Conservation (phyloP, 2,888 invertebrate species). For the Amblyjoppa proteus region DNA sequence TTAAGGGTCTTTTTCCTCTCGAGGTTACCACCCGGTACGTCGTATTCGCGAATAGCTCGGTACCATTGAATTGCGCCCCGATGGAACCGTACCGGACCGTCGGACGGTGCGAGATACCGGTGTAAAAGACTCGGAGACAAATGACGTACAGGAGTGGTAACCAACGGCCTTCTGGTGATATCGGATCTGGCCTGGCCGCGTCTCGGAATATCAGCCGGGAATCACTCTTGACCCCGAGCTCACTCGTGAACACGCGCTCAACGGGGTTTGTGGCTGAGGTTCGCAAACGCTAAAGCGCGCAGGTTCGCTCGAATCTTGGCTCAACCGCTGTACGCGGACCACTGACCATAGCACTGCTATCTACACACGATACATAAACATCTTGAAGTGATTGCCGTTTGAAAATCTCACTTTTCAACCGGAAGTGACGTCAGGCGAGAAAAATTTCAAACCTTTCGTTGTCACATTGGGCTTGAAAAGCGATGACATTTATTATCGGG, state of each 20-base stretch:
- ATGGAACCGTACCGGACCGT: conserved; percentile 68
- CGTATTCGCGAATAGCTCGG: conserved; percentile 41
- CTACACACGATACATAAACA: neutral
- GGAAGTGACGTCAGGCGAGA: neutral
- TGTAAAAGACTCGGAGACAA: conserved; percentile 81
- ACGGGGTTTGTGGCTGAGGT: conserved; percentile 19
- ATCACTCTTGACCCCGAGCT: conserved; percentile 74
- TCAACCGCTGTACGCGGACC: neutral
- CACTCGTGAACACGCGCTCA: conserved; percentile 45
- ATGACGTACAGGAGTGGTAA: conserved; percentile 83
- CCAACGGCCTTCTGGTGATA: conserved; percentile 80
- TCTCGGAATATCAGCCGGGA: conserved; percentile 77
- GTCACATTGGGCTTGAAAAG: too few relatives aligned
- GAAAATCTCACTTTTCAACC: neutral
- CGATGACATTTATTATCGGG: too few relatives aligned
- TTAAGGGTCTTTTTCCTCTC: conserved; percentile 44
- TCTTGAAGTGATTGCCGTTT: neutral
- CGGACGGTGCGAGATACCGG: conserved; percentile 74
- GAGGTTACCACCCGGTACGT: conserved; percentile 71
- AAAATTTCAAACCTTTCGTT: too few relatives aligned
- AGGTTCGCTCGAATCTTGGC: neutral
- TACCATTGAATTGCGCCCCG: conserved; percentile 40
- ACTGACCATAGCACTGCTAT: neutral
- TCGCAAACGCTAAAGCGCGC: conserved; percentile 35
- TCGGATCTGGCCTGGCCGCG: conserved; percentile 79